Conservation (phyloP, 2,888 invertebrate genomes). For the Ectobius pallidus region DNA sequence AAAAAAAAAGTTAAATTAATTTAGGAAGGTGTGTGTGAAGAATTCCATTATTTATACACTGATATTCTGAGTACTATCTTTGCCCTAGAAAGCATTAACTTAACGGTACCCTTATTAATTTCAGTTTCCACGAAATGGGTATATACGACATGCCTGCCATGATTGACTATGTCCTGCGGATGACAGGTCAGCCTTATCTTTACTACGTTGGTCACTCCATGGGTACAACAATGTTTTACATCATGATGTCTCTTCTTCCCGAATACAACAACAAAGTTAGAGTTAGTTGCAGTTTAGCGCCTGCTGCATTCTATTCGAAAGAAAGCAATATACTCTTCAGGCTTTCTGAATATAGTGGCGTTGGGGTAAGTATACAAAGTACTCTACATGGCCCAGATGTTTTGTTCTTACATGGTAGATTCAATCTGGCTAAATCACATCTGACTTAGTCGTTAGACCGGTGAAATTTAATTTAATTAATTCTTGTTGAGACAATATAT, state of each 20-base stretch:
- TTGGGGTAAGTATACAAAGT: not conserved
- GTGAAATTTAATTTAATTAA: too few species aligned
- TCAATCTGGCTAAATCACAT: too few species aligned
- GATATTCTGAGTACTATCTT: too few species aligned
- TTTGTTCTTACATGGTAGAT: too few species aligned
- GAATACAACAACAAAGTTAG: conserved; percentile 22
- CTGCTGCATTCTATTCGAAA: conserved; percentile 2
- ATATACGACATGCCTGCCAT: conserved; percentile 19
- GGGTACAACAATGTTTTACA: conserved; percentile 14
- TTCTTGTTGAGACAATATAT: too few species aligned
- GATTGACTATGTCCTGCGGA: conserved; percentile 1
- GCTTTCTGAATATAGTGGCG: not conserved
- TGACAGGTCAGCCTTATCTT: not conserved
- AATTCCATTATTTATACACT: too few species aligned
- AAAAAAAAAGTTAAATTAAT: too few species aligned
- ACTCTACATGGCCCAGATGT: too few species aligned
- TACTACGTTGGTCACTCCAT: conserved; percentile 25
- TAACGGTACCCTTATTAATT: too few species aligned
- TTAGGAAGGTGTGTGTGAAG: too few species aligned
- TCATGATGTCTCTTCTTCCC: not conserved
- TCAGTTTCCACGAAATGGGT: conserved; percentile 29
- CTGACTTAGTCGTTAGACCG: too few species aligned
- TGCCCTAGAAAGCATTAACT: too few species aligned
- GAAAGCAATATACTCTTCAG: not conserved
- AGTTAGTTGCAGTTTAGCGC: conserved; percentile 31